Evolutionary conservation across 35 echinoderm and acorn worm genomes (phyloP).

Genomic region (Ptychodera flava): DNA sequence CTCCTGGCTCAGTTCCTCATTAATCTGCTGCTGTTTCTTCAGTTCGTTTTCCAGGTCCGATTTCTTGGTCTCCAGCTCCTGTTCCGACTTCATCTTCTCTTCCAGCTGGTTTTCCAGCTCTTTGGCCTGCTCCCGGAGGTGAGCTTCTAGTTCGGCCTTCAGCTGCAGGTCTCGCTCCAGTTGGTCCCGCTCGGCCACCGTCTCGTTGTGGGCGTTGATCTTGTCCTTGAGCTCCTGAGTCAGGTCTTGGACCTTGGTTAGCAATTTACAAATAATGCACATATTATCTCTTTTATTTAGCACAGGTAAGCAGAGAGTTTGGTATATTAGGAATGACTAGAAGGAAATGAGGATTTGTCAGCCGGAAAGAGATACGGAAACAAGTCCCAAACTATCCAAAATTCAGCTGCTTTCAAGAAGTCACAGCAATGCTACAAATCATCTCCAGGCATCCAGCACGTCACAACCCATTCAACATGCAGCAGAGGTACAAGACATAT

Average conservation of each 20-base stretch:
- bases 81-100: constrained; percentile 15
- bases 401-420: too few relatives aligned
- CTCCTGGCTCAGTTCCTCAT: constrained; percentile 76
- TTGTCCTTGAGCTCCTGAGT: constrained; percentile 34
- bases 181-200: neutral
- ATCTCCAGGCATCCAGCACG: too few relatives aligned
- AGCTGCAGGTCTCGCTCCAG: neutral
- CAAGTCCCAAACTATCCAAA: too few relatives aligned
- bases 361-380: too few relatives aligned
- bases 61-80: constrained; percentile 15
- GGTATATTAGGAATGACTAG: too few relatives aligned
- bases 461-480: too few relatives aligned
- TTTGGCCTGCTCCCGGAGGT: constrained; percentile 35
- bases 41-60: constrained; percentile 57
- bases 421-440: too few relatives aligned
- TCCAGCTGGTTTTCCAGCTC: constrained; percentile 74
- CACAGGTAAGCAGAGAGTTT: too few relatives aligned
- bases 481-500: too few relatives aligned
- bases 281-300: too few relatives aligned
- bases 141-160: neutral
- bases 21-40: constrained; percentile 25
- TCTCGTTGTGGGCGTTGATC: constrained; percentile 35
- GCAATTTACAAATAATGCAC: neutral
- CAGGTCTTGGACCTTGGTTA: neutral
- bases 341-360: too few relatives aligned